Evolutionary conservation across 1,140 invertebrate genomes (phyloP), one percentile per base, ranked within the genome.

Genomic region (Zaprionus lachaisei): DNA sequence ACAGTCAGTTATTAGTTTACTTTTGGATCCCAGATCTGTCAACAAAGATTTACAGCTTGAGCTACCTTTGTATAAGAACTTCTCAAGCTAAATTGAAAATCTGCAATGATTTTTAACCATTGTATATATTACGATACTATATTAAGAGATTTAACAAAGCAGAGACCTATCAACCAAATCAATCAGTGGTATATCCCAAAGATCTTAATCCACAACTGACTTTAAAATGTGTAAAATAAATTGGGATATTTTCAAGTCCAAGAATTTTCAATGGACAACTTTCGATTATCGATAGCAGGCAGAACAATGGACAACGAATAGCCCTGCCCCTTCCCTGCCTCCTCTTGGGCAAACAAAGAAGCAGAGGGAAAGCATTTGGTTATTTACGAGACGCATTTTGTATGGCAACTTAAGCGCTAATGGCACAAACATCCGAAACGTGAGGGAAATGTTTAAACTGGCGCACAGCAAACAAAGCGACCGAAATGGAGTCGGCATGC

Each of bases 371-470:
- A 74, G 38, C 72, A 63, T 73, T 87, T 75, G 69, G 68, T 87
- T 87, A 83, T 83, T 87, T 87, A 87, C 83, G 80, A 78, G 77
- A 81, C 84, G 81, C 85, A 79, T 77, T 87, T 85, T 85, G 85
- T 89, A 90, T 90, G 85, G 85, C 79, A 89, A 89, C 85, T 89
- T 89, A 89, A 89, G 90, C 85, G 85, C 85, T 89, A 89, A 89
- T 89, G 85, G 85, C 85, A 89, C 84, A 89, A 89, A 89, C 85
- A 89, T 90, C 85, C 85, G 85, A 75, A 79, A 89, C 85, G 85
- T 89, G 85, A 89, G 72, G 54, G 51, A 77, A 90, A 89, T 85
- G 74, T 63, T 83, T 79, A 90, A 90, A 87, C 74, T 24, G 57
- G 5, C 66, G 72, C 61, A 77, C 61, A 71, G 78, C 77, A 80